A percentile compares a stretch with the other conserved stretches of the same genome.
Evolutionary conservation across 2,113 vertebrate genomes (phyloP).

Genomic region (Bubo bubo): DNA sequence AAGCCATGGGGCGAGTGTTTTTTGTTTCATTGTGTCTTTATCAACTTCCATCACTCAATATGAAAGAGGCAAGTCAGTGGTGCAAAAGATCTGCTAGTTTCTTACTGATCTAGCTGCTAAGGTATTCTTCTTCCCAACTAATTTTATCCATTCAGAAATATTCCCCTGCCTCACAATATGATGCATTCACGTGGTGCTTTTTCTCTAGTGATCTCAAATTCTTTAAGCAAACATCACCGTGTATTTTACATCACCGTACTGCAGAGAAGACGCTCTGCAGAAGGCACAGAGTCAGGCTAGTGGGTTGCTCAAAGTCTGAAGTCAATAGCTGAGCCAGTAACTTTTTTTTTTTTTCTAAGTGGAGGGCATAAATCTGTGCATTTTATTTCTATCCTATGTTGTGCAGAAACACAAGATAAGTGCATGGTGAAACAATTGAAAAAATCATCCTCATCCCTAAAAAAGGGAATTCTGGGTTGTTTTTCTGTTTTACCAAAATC

Average conservation of each 20-base stretch:
- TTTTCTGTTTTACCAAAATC: not conserved
- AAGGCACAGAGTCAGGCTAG: not conserved
- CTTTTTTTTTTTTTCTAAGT: not conserved
- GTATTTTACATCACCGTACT: not conserved
- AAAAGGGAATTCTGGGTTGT: not conserved
- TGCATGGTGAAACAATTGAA: not conserved
- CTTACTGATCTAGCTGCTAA: not conserved
- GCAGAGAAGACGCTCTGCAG: not conserved
- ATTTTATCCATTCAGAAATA: not conserved
- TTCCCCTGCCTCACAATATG: not conserved
- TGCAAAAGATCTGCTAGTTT: not conserved
- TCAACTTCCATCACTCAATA: not conserved
- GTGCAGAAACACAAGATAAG: not conserved
- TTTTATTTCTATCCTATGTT: not conserved
- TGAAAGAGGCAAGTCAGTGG: not conserved
- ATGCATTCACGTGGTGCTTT: not conserved
- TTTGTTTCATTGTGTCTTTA: constrained; percentile 1
- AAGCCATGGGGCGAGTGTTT: not conserved
- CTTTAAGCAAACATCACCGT: not conserved
- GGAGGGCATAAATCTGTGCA: not conserved
- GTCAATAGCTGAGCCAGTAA: not conserved
- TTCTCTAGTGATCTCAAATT: not conserved
- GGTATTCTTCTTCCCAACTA: not conserved
- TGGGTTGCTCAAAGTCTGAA: not conserved
- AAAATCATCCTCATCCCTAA: not conserved